phyloP scores from a whole-genome alignment of 2,888 invertebrate genomes.

The Cistogaster globosa region DNA sequence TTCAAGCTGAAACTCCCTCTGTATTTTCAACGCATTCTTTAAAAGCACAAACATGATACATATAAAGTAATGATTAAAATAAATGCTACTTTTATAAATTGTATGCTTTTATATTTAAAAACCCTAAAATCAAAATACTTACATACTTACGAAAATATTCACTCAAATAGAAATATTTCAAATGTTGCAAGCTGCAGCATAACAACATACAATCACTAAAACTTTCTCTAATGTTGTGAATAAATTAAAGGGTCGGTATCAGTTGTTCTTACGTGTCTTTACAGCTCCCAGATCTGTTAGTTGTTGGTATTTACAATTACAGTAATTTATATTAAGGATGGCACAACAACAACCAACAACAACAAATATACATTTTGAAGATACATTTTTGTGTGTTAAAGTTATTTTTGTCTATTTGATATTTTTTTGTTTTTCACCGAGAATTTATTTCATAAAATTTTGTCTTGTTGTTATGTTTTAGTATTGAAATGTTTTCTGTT shows the following conservation, averaged over 20 bases:
- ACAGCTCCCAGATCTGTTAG: background rate
- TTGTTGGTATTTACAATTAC: background rate
- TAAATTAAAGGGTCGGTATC: conserved; percentile 43
- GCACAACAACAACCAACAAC: background rate
- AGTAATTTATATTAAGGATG: conserved; percentile 7
- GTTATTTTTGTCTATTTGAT: background rate
- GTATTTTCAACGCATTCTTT: too few relatives aligned
- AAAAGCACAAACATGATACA: too few relatives aligned
- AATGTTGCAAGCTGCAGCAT: conserved; percentile 3
- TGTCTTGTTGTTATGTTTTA: background rate
- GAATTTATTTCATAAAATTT: conserved; percentile 12
- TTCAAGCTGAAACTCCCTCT: too few relatives aligned
- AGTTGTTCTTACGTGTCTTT: conserved; percentile 20
- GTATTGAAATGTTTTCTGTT: conserved; percentile 26
- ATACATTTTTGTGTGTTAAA: conserved; percentile 8
- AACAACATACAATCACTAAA: conserved; percentile 1
- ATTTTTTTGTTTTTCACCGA: too few relatives aligned
- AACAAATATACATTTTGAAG: background rate
- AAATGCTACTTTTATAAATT: too few relatives aligned
- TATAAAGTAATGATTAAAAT: too few relatives aligned
- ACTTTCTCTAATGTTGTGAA: conserved; percentile 7
- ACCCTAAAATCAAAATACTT: background rate
- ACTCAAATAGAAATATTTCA: background rate
- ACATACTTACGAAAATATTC: too few relatives aligned
- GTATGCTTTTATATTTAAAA: background rate